These are phyloP conservation scores for Netelia inedita DNA, from an alignment of 2,888 invertebrate genomes.

Conservation along the genomic window DNA sequence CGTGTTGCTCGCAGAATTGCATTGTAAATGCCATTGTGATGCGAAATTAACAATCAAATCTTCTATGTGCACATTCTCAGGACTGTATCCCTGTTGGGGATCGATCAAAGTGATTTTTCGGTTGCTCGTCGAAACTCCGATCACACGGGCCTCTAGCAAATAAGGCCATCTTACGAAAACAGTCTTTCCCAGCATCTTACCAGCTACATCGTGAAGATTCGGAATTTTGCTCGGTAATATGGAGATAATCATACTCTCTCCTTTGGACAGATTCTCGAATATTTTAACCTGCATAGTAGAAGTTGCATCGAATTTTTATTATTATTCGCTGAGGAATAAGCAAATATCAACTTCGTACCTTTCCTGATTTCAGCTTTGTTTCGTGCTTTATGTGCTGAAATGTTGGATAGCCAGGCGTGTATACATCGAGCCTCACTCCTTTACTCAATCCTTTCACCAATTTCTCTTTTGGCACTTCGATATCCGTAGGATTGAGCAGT, in stretches of 20 bases:
- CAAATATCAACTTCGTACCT: slow-evolving; percentile 78
- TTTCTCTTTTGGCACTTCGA: slow-evolving; percentile 87
- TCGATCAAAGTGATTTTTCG: slow-evolving; percentile 66
- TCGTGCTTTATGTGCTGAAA: slow-evolving; percentile 93
- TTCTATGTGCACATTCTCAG: slow-evolving; percentile 73
- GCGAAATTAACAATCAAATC: slow-evolving; percentile 67
- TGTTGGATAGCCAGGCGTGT: slow-evolving; percentile 97
- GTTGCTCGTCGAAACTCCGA: slow-evolving; percentile 86
- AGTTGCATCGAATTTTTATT: slow-evolving; percentile 42
- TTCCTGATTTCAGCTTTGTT: slow-evolving; percentile 85
- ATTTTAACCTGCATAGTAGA: slow-evolving; percentile 91
- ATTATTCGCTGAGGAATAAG: background rate
- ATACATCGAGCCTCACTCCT: slow-evolving; percentile 89
- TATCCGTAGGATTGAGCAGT: slow-evolving; percentile 86
- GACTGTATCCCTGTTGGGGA: slow-evolving; percentile 50
- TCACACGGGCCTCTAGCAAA: slow-evolving; percentile 92
- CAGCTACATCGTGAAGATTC: slow-evolving; percentile 87
- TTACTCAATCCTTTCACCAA: slow-evolving; percentile 91
- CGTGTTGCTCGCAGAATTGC: slow-evolving; percentile 87
- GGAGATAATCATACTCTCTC: slow-evolving; percentile 93
- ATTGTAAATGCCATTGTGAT: slow-evolving; percentile 81
- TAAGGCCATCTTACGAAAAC: slow-evolving; percentile 97
- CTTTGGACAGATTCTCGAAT: slow-evolving; percentile 93
- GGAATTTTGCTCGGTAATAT: slow-evolving; percentile 86
- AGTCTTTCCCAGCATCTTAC: slow-evolving; percentile 89